Evolutionary conservation across 2,113 vertebrate species (phyloP), one percentile per base, ranked within the genome.

Genomic region (Mastomys coucha): DNA sequence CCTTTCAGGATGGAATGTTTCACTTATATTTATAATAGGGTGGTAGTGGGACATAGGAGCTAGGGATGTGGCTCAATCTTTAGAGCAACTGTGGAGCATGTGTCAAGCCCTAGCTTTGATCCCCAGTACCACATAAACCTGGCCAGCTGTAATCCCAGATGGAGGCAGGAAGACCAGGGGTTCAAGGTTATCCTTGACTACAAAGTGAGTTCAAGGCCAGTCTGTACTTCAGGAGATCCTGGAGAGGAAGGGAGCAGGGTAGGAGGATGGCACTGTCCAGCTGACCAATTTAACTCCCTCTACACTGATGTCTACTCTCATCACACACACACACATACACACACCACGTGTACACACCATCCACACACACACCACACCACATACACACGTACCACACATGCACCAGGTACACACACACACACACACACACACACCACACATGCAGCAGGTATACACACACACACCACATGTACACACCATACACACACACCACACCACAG

Each of bases 11-110:
- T 78, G 20, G 77, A 70, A 69, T 89, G 56, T 75, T 94, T 86
- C 73, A 96, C 84, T 45, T 11, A 36, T n/a, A 26, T 94, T 81
- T 58, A 42, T 28, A 75, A 93, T 84, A 91, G 77, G 86, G 87
- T 45, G 12, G 3, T 1, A 91, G 45, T 45, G 6, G 26, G 4
- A 75, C 77, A 51, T 36, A 60, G n/a, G 85, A 22, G 7, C 20
- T 70, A 49, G 19, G 45, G 65, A 9, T 5, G 63, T 49, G 17
- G 42, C 42, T 67, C 63, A 7, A 5, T 13, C 19, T 1, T 86
- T 51, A 69, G 65, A 12, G 17, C 33, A 70, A 31, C 85, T 24
- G 65, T 10, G 10, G 24, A 22, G 33, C 65, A 70, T 24, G 11
- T 49, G 51, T 6, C 2, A 36, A 70, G 33, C 7, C 20, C 85